phyloP scores from a whole-genome alignment of 2,888 invertebrate genomes.

The Octodonta nipae region DNA sequence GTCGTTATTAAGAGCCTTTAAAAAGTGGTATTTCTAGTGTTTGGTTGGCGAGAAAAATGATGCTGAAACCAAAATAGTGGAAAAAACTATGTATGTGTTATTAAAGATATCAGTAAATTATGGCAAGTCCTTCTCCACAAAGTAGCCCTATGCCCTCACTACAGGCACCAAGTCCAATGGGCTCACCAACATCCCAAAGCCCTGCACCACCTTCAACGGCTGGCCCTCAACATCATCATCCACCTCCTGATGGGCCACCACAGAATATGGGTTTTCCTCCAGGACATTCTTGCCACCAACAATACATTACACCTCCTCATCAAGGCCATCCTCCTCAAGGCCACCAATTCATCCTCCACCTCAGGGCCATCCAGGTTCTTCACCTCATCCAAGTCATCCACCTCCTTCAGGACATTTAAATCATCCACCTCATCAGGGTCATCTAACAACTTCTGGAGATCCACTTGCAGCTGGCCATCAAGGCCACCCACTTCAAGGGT shows the following conservation, averaged over 20 bases:
- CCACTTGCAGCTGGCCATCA: not conserved
- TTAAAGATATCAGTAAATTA: no score
- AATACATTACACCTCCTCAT: no score
- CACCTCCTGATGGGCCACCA: no score
- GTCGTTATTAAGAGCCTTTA: no score
- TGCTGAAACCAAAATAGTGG: no score
- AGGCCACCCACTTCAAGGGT: not conserved
- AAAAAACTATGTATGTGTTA: no score
- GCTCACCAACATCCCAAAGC: slow-evolving; percentile 68
- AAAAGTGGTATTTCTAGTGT: no score
- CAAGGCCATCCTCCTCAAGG: slow-evolving; percentile 2
- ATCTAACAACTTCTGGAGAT: slow-evolving; percentile 2
- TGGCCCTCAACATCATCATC: slow-evolving; percentile 42
- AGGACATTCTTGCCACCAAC: no score
- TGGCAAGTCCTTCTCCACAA: slow-evolving; percentile 76
- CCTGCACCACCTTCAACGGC: slow-evolving; percentile 61
- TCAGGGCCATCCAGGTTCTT: slow-evolving; percentile 4
- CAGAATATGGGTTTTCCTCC: slow-evolving; percentile 1
- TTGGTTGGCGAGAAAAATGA: no score
- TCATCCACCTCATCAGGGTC: not conserved
- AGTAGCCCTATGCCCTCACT: slow-evolving; percentile 79
- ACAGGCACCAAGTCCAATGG: slow-evolving; percentile 78
- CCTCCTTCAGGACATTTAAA: no score
- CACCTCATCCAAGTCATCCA: no score
- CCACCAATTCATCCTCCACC: no score